Base-by-base conservation (phyloP, 1,140 invertebrate species). In the Artemia franciscana region DNA sequence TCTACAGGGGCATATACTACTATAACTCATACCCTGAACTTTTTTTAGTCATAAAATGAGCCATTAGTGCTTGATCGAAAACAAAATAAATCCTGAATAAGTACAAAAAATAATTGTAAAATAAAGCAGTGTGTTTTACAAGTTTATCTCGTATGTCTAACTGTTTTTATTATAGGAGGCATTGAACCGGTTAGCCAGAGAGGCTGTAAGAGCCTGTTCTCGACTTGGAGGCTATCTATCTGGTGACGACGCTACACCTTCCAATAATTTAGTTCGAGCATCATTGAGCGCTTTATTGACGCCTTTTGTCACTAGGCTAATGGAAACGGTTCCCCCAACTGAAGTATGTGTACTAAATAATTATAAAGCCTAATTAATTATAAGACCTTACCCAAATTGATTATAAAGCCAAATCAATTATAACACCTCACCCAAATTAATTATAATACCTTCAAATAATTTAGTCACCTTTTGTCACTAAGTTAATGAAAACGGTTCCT, bases 101-200 rank as follows among this genome's bases (percentile, higher is more conserved):
- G n/a, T n/a, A n/a, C n/a, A n/a, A n/a, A n/a, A n/a, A n/a, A n/a
- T n/a, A n/a, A n/a, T n/a, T n/a, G n/a, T n/a, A n/a, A n/a, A n/a
- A n/a, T n/a, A n/a, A n/a, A n/a, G n/a, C n/a, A n/a, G n/a, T n/a
- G n/a, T n/a, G n/a, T n/a, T n/a, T n/a, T n/a, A n/a, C n/a, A n/a
- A n/a, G n/a, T n/a, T n/a, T n/a, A n/a, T n/a, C n/a, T n/a, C n/a
- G n/a, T n/a, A n/a, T n/a, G n/a, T n/a, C n/a, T n/a, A n/a, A 27
- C 63, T 60, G 60, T 67, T n/a, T 66, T 68, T 9, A 66, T 68
- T 71, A 57, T 80, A 95, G 79, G 88, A 95, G 75, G 78, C 91
- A 7, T 82, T 86, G 5, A 99, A 98, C 74, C 82, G 85, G 67
- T 76, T 98, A 65, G 93, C 95, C 0, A 88, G 91, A 71, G 78